phyloP scores from a whole-genome alignment of 2,797 vertebrate species.

The Myotis planiceps region DNA sequence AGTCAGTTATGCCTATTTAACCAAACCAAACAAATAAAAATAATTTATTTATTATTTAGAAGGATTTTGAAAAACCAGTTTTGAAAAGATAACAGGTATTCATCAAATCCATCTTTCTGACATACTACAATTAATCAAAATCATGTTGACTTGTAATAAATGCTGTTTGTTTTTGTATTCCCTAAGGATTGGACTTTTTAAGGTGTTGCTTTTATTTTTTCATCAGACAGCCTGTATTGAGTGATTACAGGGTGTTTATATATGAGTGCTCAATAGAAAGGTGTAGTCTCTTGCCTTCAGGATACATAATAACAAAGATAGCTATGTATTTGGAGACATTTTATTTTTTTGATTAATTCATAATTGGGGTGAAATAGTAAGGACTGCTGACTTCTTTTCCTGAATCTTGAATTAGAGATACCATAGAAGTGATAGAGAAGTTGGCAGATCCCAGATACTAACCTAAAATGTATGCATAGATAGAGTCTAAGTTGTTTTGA shows the following conservation, averaged over 20 bases:
- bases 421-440: neutral
- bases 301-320: neutral
- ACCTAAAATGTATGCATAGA: neutral
- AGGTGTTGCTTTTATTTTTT: neutral
- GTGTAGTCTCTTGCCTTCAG: neutral
- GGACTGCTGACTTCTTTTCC: neutral
- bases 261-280: neutral
- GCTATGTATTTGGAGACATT: neutral
- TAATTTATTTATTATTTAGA: neutral
- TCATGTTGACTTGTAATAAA: neutral
- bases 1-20: neutral
- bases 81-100: neutral
- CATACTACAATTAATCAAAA: neutral
- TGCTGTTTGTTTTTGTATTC: neutral
- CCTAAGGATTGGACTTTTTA: neutral
- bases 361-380: neutral
- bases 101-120: neutral
- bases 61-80: neutral
- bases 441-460: neutral
- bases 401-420: neutral
- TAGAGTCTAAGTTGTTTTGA: neutral
- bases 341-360: neutral
- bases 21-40: neutral
- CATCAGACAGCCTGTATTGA: neutral
- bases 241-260: neutral